Conservation (phyloP, 2,797 vertebrate genomes). For the Clarias platycephalus region DNA sequence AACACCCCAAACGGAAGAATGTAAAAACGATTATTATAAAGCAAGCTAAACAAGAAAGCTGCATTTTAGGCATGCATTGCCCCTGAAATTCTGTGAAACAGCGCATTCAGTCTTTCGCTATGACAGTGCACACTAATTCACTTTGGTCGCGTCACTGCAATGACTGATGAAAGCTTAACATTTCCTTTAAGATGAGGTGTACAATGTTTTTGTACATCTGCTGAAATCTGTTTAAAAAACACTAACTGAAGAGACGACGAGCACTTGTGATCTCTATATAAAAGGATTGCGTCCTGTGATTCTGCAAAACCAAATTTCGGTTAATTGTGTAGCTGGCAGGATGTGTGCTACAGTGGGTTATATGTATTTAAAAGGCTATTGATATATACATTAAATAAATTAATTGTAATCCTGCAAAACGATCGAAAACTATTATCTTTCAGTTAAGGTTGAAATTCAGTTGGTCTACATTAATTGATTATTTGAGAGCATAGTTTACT, state of each 20-base stretch:
- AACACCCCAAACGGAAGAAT: neutral
- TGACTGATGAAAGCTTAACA: neutral
- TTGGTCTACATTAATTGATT: neutral
- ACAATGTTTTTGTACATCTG: neutral
- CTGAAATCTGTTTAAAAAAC: neutral
- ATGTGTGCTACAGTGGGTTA: neutral
- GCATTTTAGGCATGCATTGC: neutral
- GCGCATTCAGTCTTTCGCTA: constrained; percentile 9
- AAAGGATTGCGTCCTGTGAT: neutral
- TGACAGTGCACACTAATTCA: neutral
- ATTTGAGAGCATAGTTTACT: neutral
- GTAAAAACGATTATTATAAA: neutral
- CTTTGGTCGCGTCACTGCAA: constrained; percentile 6
- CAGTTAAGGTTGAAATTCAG: neutral
- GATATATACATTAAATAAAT: neutral
- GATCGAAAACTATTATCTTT: neutral
- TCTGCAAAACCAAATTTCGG: neutral
- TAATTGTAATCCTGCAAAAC: neutral
- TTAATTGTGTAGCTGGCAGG: neutral
- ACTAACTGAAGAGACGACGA: neutral
- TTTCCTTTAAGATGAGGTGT: neutral
- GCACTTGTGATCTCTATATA: neutral
- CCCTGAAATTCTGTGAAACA: neutral
- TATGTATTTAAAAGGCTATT: neutral
- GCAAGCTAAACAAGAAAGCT: neutral